Base-by-base conservation (phyloP, 2,113 vertebrate species). In the Ictalurus punctatus region DNA sequence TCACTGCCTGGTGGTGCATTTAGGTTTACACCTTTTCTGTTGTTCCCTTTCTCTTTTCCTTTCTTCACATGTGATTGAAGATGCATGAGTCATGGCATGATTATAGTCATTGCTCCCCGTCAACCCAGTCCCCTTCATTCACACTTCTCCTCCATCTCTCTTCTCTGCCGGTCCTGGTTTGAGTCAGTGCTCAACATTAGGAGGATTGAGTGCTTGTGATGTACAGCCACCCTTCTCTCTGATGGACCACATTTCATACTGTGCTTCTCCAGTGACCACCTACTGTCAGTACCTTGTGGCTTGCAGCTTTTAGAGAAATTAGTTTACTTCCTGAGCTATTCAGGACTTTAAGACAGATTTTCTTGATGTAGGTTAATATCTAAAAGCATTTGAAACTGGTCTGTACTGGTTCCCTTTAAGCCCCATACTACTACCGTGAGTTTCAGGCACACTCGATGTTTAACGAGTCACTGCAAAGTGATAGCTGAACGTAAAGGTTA, bases 81-180 rank as follows among this genome's bases (percentile, higher is more conserved):
- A 65, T 61, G 91, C 93, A 95, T 95, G 93, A 93, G 93, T 90
- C 92, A 83, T 91, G 92, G 91, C 93, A 92, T 93, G 92, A 94
- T 88, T 80, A 93, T 89, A 92, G 92, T 82, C 86, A 63, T 30
- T 78, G 63, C 54, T 65, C 80, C 71, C 61, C 37, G 30, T 78
- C 73, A 58, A 27, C 86, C n/a, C 44, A 5, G 91, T 92, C 92
- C 83, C 82, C 86, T 87, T 86, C 59, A 67, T 87, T 86, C 74
- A 73, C 87, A 61, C 87, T 52, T 88, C 89, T 86, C 27, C 48
- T 89, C 78, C 78, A 80, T 83, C 74, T 86, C 83, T 87, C 80
- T 83, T 81, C 73, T 76, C 86, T 88, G 91, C 86, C 61, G 90
- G 91, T 92, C 93, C 92, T 90, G 83, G 88, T 88, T 1, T 61